Conservation (phyloP, 2,888 invertebrate genomes). For the Willowsia nigromaculata region DNA sequence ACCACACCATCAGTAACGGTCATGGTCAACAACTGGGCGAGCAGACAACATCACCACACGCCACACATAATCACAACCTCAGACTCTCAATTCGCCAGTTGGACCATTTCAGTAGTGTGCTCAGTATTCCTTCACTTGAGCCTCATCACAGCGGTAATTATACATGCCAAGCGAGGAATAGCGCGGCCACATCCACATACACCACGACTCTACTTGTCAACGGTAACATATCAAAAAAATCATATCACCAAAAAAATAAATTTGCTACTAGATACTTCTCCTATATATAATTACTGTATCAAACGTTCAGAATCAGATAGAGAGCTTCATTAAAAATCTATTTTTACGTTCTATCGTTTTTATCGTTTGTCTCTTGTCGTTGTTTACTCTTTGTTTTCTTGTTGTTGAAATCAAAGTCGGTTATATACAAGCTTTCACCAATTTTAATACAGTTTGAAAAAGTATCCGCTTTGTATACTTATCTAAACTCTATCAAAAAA, state of each 20-base stretch:
- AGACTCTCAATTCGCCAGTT: slow-evolving; percentile 83
- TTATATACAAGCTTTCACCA: slow-evolving; percentile 46
- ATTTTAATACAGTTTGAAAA: slow-evolving; percentile 1
- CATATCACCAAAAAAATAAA: slow-evolving; percentile 49
- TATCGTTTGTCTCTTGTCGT: neutral
- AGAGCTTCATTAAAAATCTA: neutral
- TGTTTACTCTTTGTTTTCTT: neutral
- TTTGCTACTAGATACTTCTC: slow-evolving; percentile 14
- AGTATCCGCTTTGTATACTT: slow-evolving; percentile 46
- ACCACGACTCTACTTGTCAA: slow-evolving; percentile 82
- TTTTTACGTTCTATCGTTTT: neutral
- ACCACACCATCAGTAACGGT: slow-evolving; percentile 56
- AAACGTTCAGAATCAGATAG: slow-evolving; percentile 12
- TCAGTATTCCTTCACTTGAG: slow-evolving; percentile 82
- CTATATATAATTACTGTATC: neutral
- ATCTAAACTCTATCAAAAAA: slow-evolving; percentile 7
- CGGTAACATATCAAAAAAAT: slow-evolving; percentile 80
- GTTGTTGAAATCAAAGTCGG: slow-evolving; percentile 19
- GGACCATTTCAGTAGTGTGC: slow-evolving; percentile 84
- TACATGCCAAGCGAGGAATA: slow-evolving; percentile 82
- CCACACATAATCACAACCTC: slow-evolving; percentile 78
- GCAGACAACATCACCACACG: slow-evolving; percentile 63
- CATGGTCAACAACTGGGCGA: slow-evolving; percentile 59
- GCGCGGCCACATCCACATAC: slow-evolving; percentile 81
- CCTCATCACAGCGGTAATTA: slow-evolving; percentile 83